Conservation (phyloP, 2,113 vertebrate species). For the Pelecanus crispus region DNA sequence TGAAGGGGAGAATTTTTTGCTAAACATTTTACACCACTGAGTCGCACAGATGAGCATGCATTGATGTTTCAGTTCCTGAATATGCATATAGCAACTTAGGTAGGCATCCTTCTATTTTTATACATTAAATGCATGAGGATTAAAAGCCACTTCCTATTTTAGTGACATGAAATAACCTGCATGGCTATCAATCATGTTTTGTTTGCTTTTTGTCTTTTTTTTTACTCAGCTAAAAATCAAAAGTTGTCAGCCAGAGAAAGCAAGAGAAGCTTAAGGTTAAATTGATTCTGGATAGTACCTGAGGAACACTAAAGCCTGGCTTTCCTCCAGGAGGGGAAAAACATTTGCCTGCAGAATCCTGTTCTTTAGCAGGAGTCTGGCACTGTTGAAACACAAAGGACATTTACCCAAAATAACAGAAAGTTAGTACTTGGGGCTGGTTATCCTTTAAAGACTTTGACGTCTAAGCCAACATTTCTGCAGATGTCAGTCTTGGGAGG, state of each 20-base stretch:
- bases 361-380: neutral
- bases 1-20: neutral
- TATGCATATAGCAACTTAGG: neutral
- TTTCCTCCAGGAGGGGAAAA: neutral
- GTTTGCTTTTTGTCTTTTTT: neutral
- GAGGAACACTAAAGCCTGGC: neutral
- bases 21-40: neutral
- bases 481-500: neutral
- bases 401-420: neutral
- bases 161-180: neutral
- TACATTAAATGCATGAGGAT: neutral
- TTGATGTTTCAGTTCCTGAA: neutral
- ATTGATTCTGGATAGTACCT: neutral
- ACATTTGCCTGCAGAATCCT: neutral
- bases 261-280: constrained; percentile 5
- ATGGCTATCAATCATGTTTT: neutral
- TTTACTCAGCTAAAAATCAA: neutral
- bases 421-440: neutral
- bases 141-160: neutral
- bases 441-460: neutral
- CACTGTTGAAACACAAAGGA: neutral
- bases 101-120: neutral
- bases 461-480: neutral
- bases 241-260: neutral
- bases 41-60: neutral